These are phyloP conservation scores for Biston betularia DNA, from an alignment of 2,888 invertebrate species.

Conservation along the genomic window DNA sequence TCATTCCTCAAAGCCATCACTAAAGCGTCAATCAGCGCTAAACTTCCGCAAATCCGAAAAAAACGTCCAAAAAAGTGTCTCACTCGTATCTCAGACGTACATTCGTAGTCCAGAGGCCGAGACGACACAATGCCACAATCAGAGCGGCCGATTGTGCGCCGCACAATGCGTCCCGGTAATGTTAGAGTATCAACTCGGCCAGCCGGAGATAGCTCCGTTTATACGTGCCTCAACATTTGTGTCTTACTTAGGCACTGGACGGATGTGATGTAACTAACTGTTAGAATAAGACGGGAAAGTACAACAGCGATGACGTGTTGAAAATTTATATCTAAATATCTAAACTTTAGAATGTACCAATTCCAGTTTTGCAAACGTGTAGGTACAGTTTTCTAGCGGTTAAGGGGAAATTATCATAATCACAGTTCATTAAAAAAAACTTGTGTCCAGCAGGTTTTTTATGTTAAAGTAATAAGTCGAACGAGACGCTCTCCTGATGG, in stretches of 20 bases:
- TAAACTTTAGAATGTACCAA: no score
- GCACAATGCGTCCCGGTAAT: conserved; percentile 45
- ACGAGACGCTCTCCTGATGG: no score
- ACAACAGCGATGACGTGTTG: no score
- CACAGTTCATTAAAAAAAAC: no score
- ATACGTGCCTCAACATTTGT: neutral
- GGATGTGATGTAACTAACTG: neutral
- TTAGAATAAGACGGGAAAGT: neutral
- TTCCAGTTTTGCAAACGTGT: no score
- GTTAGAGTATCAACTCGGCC: conserved; percentile 42
- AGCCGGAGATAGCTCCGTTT: conserved; percentile 31
- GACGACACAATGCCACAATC: conserved; percentile 45
- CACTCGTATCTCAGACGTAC: conserved; percentile 18
- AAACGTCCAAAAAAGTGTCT: conserved; percentile 16
- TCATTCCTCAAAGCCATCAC: neutral
- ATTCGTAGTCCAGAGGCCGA: conserved; percentile 23
- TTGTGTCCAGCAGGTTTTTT: no score
- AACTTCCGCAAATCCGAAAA: conserved; percentile 15
- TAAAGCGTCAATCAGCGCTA: conserved; percentile 15
- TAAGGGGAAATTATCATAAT: no score
- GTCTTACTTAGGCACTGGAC: neutral
- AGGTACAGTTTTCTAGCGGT: no score
- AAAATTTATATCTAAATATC: no score
- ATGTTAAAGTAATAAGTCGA: no score
- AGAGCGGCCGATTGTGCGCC: conserved; percentile 35